Percentiles rank a stretch among this genome's conserved stretches.
phyloP scores from a whole-genome alignment of 2,113 vertebrate genomes.

The Haplochromis burtoni region DNA sequence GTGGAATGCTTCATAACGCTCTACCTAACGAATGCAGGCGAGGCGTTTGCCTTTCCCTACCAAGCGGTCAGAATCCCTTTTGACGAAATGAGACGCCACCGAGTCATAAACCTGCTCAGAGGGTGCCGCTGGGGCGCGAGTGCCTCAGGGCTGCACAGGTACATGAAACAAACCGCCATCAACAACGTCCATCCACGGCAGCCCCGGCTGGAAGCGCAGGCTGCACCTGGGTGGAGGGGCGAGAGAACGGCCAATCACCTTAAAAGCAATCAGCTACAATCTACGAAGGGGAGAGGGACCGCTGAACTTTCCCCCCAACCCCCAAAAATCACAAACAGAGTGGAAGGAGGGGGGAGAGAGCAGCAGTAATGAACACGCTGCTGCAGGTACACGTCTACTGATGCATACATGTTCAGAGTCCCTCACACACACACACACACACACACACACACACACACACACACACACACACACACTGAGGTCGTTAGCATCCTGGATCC shows the following conservation, averaged over 20 bases:
- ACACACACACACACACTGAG: conserved; percentile 5
- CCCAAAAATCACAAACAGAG: conserved; percentile 40
- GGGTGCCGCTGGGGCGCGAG: conserved; percentile 50
- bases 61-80: conserved; percentile 67
- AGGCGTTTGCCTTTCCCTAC: conserved; percentile 52
- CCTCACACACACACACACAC: conserved; percentile 19
- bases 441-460: conserved; percentile 10
- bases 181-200: conserved; percentile 42
- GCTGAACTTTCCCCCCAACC: conserved; percentile 68
- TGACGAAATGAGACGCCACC: conserved; percentile 63
- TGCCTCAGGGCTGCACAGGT: conserved; percentile 43
- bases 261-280: conserved; percentile 73
- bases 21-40: conserved; percentile 45
- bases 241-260: conserved; percentile 61
- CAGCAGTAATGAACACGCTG: background rate
- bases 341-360: background rate
- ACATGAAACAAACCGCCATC: background rate
- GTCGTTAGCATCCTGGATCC: background rate
- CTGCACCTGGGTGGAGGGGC: conserved; percentile 19
- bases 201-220: background rate
- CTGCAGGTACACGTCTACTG: background rate
- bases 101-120: conserved; percentile 57
- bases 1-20: conserved; percentile 54
- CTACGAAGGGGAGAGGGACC: conserved; percentile 62
- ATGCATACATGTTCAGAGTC: background rate